These are phyloP conservation scores for Amia ocellicauda DNA, from an alignment of 2,113 vertebrate species.

Conservation along the genomic window DNA sequence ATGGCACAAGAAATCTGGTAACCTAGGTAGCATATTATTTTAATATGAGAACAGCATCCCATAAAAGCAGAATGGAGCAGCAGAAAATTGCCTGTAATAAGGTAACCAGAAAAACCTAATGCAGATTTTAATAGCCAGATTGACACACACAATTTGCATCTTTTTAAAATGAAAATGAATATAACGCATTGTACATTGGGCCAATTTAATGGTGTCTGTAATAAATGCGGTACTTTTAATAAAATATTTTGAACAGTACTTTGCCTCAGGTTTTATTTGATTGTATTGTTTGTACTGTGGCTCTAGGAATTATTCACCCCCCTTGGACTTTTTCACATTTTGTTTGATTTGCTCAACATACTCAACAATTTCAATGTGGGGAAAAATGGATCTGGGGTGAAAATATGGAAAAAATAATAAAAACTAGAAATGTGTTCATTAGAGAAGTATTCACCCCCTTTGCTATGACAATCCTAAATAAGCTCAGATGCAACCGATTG, in stretches of 20 bases:
- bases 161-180: constrained; percentile 1
- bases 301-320: no score
- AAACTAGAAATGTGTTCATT: no score
- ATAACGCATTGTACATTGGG: neutral
- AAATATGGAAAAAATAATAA: no score
- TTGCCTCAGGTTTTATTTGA: neutral
- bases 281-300: neutral
- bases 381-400: no score
- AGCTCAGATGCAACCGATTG: no score
- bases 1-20: constrained; percentile 12
- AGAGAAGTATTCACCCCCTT: no score
- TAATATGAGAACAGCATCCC: neutral
- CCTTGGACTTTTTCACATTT: neutral
- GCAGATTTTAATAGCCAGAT: neutral
- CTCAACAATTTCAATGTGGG: no score
- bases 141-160: neutral
- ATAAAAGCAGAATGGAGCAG: neutral
- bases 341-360: no score
- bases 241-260: neutral
- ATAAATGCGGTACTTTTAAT: neutral
- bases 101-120: neutral
- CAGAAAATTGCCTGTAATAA: constrained; percentile 14
- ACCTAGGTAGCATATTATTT: constrained; percentile 24
- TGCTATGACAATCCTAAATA: no score
- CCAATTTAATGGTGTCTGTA: neutral